Conservation (phyloP, 2,797 vertebrate genomes). For the Squalus acanthias region DNA sequence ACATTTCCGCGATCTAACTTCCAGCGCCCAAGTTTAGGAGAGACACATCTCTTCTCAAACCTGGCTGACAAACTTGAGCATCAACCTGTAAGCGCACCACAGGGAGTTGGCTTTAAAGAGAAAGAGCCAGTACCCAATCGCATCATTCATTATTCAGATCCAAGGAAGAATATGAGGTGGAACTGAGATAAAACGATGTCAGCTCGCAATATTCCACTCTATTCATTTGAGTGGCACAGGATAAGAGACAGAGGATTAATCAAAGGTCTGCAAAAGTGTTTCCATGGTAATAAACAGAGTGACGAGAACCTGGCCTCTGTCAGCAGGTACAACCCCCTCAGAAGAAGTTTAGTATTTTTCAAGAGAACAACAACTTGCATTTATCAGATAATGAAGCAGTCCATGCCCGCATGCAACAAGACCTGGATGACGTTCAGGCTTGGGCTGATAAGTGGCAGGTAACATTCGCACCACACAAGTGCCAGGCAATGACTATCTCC, state of each 20-base stretch:
- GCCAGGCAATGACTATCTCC: no score
- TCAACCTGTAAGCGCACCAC: neutral
- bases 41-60: neutral
- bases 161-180: neutral
- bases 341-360: neutral
- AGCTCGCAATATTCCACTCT: neutral
- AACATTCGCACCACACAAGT: no score
- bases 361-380: neutral
- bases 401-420: no score
- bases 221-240: neutral
- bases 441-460: no score
- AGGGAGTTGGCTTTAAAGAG: neutral
- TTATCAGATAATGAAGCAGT: neutral
- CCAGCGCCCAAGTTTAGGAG: neutral
- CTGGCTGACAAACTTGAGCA: neutral
- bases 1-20: neutral
- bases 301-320: neutral
- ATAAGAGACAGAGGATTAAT: neutral
- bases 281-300: neutral
- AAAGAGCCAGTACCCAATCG: neutral
- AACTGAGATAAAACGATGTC: neutral
- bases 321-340: neutral
- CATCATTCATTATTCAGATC: neutral
- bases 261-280: neutral
- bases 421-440: no score